Conservation (phyloP, 2,797 vertebrate species). For the Melanotaenia maccullochi region DNA sequence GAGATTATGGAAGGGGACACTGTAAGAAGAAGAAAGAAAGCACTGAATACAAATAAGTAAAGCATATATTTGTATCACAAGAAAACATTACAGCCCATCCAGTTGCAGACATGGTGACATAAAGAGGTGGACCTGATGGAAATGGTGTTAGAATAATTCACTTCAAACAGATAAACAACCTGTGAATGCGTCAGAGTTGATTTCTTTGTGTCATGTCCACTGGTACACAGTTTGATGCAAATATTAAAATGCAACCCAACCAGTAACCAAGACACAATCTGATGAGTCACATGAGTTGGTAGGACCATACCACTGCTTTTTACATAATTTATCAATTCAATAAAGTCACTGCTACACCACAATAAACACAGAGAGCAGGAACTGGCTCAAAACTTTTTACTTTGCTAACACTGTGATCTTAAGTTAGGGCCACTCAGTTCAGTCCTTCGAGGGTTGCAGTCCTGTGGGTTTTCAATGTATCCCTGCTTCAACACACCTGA, state of each 20-base stretch:
- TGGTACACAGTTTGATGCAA: constrained; percentile 19
- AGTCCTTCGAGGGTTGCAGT: no score
- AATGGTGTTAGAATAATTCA: constrained; percentile 62
- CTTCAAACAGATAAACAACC: constrained; percentile 31
- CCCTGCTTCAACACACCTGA: no score
- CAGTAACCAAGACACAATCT: constrained; percentile 40
- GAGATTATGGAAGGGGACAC: constrained; percentile 38
- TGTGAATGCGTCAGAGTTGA: constrained; percentile 56
- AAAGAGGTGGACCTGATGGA: constrained; percentile 65
- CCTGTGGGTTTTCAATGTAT: no score
- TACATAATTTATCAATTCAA: constrained; percentile 11
- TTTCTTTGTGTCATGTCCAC: constrained; percentile 33
- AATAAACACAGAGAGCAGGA: constrained; percentile 8
- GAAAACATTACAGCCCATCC: constrained; percentile 42
- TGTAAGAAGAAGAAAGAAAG: constrained; percentile 51
- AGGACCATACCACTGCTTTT: constrained; percentile 61
- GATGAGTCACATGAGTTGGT: constrained; percentile 45
- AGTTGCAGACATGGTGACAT: constrained; percentile 48
- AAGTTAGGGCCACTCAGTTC: background rate
- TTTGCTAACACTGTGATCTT: background rate
- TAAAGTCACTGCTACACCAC: background rate
- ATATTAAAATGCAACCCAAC: constrained; percentile 16
- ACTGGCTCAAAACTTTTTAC: background rate
- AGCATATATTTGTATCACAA: constrained; percentile 26
- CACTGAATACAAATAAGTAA: constrained; percentile 39